Evolutionary conservation across 2,797 vertebrate genomes (phyloP).

Genomic region (Acanthurus leucopareius): DNA sequence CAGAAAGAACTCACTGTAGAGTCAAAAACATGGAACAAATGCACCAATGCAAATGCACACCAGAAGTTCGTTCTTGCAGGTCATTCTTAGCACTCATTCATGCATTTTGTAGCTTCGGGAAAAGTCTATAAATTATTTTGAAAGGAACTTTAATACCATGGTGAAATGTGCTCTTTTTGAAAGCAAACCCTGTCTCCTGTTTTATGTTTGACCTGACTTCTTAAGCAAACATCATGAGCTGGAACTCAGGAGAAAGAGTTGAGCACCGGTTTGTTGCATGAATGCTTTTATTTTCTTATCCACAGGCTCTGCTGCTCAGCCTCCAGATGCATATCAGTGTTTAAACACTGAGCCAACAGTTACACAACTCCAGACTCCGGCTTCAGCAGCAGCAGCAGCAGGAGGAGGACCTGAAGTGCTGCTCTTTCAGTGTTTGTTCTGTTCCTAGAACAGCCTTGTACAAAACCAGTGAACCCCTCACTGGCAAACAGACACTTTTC

Average conservation of each 20-base stretch:
- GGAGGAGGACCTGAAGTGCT: neutral
- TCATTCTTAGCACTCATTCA: too few species aligned
- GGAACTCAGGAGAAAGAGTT: neutral
- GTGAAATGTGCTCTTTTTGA: too few species aligned
- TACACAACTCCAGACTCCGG: conserved; percentile 19
- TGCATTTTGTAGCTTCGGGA: too few species aligned
- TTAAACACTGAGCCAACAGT: neutral
- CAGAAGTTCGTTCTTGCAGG: too few species aligned
- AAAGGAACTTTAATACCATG: too few species aligned
- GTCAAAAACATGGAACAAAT: too few species aligned
- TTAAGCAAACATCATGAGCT: too few species aligned
- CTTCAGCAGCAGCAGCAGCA: neutral
- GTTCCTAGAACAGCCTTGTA: conserved; percentile 27
- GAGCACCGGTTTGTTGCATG: neutral
- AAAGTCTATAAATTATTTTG: too few species aligned
- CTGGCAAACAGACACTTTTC: conserved; percentile 11
- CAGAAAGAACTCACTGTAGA: too few species aligned
- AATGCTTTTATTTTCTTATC: neutral
- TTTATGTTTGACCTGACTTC: too few species aligned
- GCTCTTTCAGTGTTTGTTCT: conserved; percentile 38
- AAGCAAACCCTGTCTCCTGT: too few species aligned
- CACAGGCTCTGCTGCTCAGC: neutral
- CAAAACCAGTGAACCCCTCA: conserved; percentile 16
- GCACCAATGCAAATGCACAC: too few species aligned
- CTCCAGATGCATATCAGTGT: conserved; percentile 1